phyloP scores from a whole-genome alignment of 2,113 vertebrate species.

The Sialia sialis region DNA sequence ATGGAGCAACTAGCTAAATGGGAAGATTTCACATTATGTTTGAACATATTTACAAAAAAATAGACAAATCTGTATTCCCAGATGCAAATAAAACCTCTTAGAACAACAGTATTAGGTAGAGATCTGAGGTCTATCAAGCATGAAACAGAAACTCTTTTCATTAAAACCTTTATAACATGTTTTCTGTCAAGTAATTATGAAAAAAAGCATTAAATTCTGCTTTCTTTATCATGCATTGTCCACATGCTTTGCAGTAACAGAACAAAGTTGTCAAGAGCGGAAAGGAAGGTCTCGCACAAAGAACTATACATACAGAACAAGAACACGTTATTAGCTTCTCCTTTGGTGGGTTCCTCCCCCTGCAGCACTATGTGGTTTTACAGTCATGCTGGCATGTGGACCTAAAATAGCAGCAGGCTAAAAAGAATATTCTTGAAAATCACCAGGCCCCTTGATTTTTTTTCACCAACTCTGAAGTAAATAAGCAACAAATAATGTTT shows the following conservation, averaged over 20 bases:
- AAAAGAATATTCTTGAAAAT: neutral
- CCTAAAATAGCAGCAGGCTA: neutral
- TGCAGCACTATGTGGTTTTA: neutral
- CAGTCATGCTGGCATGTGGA: neutral
- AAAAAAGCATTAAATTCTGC: neutral
- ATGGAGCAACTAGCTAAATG: neutral
- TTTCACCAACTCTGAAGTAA: neutral
- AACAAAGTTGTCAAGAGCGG: neutral
- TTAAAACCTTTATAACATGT: neutral
- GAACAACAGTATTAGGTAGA: neutral
- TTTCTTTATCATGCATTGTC: neutral
- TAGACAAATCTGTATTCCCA: neutral
- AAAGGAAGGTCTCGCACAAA: conserved; percentile 32
- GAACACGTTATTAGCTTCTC: conserved; percentile 25
- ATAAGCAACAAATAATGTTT: neutral
- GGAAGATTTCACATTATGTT: neutral
- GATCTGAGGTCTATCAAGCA: neutral
- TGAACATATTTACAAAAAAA: neutral
- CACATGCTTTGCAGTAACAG: conserved; percentile 11
- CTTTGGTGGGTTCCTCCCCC: neutral
- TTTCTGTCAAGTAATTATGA: neutral
- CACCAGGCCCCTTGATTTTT: neutral
- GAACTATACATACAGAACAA: conserved; percentile 49
- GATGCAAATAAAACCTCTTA: neutral
- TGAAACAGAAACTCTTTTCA: neutral